Evolutionary conservation across 2,797 vertebrate genomes (phyloP).

Genomic region (Tympanoctomys barrerae): DNA sequence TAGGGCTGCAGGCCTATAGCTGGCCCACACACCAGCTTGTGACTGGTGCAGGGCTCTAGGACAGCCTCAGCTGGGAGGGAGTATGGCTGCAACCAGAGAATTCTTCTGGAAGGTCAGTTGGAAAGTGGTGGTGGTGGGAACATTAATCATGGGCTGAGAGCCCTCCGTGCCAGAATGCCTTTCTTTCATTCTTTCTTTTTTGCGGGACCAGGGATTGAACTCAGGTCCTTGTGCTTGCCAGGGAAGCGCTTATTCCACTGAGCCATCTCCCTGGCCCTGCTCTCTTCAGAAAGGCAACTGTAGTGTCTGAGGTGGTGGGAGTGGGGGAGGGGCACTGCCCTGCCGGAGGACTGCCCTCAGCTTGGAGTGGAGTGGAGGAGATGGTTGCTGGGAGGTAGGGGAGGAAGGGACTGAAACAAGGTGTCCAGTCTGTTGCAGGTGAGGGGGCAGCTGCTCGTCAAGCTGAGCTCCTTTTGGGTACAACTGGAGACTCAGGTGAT

Average conservation of each 20-base stretch:
- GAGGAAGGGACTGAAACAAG: not conserved
- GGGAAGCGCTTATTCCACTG: too few species aligned
- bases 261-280: too few species aligned
- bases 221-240: too few species aligned
- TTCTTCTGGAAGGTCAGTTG: not conserved
- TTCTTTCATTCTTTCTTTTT: too few species aligned
- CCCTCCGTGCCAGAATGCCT: not conserved
- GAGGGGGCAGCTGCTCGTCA: not conserved
- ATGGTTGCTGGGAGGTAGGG: not conserved
- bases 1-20: not conserved
- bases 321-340: not conserved
- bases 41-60: not conserved
- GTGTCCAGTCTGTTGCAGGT: not conserved
- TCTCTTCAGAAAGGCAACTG: not conserved
- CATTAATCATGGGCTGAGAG: not conserved
- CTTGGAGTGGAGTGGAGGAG: not conserved
- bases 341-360: not conserved
- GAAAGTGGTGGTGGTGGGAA: not conserved
- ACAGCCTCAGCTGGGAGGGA: not conserved
- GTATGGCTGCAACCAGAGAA: not conserved
- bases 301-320: not conserved
- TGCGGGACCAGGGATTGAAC: too few species aligned
- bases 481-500: not conserved
- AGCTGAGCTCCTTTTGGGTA: not conserved
- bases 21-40: not conserved